Evolutionary conservation across 1,140 invertebrate genomes (phyloP), one percentile per base, ranked within the genome.

Genomic region (Lepidurus arcticus): DNA sequence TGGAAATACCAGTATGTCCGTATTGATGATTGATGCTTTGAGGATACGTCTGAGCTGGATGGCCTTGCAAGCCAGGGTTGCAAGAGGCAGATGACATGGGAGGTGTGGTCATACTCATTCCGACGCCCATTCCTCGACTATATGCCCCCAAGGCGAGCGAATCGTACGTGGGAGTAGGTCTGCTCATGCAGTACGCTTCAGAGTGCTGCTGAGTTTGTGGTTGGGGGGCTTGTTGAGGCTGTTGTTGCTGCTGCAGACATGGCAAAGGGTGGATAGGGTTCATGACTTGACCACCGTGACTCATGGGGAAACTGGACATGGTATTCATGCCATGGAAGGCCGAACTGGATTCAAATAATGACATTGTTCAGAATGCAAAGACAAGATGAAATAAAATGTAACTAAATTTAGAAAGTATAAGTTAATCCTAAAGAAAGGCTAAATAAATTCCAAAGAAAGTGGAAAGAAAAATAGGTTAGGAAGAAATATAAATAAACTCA

Each of bases 21-120:
- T 80, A 80, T 53, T 80, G 79, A 21, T 76, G 43, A 53, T 77
- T 80, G 45, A 80, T 74, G 42, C 65, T 34, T 73, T 77, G 79
- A 42, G 77, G 79, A 73, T 80, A 80, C 11, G 65, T 73, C 34
- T 77, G 75, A 45, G 73, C 73, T 34, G 44, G 53, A 16, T 65
- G 53, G 16, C 16, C 53, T 21, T 65, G 53, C 53, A 65, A 65
- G 53, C 53, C 21, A 65, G 53, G 16, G 53, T 21, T 65, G 13
- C 53, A 65, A 16, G 53, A 65, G 21, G 34, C 34, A 34, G 45
- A 34, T 26, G 34, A n/a, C n/a, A 1, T 44, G 16, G 73, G 75
- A 78, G 76, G 73, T 44, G 76, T 77, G 73, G 73, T 76, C 75
- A 44, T 65, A 53, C 11, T 73, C 75, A 16, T 76, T 26, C 74